These are phyloP conservation scores for Avahi laniger DNA, from an alignment of 2,797 vertebrate species.

Conservation along the genomic window DNA sequence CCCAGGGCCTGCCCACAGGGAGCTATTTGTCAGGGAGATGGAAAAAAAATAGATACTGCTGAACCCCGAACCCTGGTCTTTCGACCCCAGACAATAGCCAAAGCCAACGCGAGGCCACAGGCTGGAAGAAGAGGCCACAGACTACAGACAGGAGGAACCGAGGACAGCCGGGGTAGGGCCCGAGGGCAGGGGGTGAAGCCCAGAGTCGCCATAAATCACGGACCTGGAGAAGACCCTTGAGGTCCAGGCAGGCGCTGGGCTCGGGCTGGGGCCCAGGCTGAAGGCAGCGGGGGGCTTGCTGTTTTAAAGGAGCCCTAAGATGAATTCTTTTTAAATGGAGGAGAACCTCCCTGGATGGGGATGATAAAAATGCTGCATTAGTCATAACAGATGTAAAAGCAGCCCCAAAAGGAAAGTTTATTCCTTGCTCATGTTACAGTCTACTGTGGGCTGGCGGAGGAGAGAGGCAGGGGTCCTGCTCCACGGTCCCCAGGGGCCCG, in stretches of 20 bases:
- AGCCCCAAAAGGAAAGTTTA: not conserved
- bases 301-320: not conserved
- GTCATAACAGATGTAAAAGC: not conserved
- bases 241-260: not conserved
- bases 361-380: not conserved
- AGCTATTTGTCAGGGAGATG: not conserved
- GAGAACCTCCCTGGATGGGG: not conserved
- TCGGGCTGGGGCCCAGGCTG: not conserved
- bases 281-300: not conserved
- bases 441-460: not conserved
- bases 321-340: not conserved
- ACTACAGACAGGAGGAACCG: fast-evolving
- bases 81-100: not conserved
- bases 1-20: not conserved
- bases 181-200: not conserved
- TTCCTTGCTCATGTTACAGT: not conserved
- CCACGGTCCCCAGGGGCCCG: not conserved
- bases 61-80: not conserved
- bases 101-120: not conserved
- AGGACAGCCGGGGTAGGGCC: too few relatives aligned
- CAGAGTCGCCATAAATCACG: fast-evolving
- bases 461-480: not conserved
- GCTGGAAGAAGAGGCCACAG: not conserved
- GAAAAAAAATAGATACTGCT: not conserved
- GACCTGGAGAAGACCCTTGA: not conserved